Conservation (phyloP, 2,113 vertebrate genomes). For the Sminthopsis crassicaudata region DNA sequence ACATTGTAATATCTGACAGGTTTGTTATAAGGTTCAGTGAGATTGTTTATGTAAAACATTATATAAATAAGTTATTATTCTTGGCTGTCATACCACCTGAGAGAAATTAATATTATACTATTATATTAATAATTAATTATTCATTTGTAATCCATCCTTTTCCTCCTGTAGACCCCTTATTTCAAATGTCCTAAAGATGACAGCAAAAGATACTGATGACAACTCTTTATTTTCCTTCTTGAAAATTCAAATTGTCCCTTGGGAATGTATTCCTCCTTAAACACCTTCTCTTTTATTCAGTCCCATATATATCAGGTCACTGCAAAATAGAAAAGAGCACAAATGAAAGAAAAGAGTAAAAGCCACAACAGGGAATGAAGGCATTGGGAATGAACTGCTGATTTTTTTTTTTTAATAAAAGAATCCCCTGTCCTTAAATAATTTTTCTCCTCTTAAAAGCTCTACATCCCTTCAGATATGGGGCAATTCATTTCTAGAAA, state of each 20-base stretch:
- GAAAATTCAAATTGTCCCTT: not conserved
- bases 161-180: too few species aligned
- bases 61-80: too few species aligned
- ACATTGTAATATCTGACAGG: too few species aligned
- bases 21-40: too few species aligned
- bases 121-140: too few species aligned
- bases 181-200: not conserved
- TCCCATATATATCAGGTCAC: not conserved
- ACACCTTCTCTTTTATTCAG: not conserved
- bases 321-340: not conserved
- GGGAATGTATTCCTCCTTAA: not conserved
- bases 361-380: not conserved
- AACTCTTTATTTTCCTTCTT: not conserved
- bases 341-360: not conserved
- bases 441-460: too few species aligned
- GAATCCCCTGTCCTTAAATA: not conserved
- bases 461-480: not conserved
- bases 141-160: too few species aligned
- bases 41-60: too few species aligned
- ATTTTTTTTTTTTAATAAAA: not conserved
- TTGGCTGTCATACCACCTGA: too few species aligned
- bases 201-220: fast-evolving
- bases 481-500: not conserved
- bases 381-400: not conserved
- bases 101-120: too few species aligned